These are phyloP conservation scores for Aproaerema taeniolella DNA, from an alignment of 2,888 invertebrate species.

Conservation along the genomic window DNA sequence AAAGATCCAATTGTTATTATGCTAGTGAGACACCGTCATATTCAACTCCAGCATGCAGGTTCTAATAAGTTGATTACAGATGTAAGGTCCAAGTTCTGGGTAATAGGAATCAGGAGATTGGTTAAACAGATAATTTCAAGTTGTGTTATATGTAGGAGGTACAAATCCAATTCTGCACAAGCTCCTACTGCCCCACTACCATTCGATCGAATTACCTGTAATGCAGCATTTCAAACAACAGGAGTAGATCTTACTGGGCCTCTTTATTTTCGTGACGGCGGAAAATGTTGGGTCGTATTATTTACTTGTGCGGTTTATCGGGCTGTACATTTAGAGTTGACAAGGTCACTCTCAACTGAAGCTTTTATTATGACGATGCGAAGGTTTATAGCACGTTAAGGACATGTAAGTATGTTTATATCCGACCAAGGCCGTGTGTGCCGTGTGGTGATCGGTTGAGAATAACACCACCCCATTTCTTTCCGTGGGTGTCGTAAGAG, in stretches of 20 bases:
- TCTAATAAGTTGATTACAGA: slow-evolving; percentile 3
- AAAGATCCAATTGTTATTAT: neutral
- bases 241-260: slow-evolving; percentile 13
- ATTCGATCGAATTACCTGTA: neutral
- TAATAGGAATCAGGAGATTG: slow-evolving; percentile 7
- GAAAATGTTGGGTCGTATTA: slow-evolving; percentile 12
- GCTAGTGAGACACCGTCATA: slow-evolving; percentile 2
- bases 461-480: too few relatives aligned
- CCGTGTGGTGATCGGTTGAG: too few relatives aligned
- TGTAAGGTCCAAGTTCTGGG: slow-evolving; percentile 4
- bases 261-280: neutral
- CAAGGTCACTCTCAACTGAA: slow-evolving; percentile 12
- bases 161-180: neutral
- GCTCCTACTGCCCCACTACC: slow-evolving; percentile 6
- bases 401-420: too few relatives aligned
- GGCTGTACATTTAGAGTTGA: slow-evolving; percentile 14
- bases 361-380: too few relatives aligned
- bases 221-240: slow-evolving; percentile 7
- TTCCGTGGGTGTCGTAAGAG: too few relatives aligned
- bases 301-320: slow-evolving; percentile 15
- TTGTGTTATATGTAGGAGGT: slow-evolving; percentile 1
- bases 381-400: too few relatives aligned
- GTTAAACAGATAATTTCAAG: slow-evolving; percentile 3
- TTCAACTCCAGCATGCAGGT: slow-evolving; percentile 5
- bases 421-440: slow-evolving; percentile 9